Conservation (phyloP, 2,797 vertebrate species). For the Distichodus sexfasciatus region DNA sequence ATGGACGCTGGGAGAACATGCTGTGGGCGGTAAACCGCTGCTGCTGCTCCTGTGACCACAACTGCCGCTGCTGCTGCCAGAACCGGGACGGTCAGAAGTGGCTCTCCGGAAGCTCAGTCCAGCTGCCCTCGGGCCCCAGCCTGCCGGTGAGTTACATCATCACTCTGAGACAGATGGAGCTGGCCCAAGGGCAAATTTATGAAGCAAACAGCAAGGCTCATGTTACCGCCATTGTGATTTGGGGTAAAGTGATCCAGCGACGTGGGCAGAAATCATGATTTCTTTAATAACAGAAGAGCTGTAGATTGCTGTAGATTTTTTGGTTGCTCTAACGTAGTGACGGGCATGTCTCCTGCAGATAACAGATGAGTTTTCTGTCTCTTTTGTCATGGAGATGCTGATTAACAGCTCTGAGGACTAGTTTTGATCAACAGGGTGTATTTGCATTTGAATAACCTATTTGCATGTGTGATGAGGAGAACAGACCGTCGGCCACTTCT, state of each 20-base stretch:
- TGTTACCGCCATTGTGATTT: slow-evolving; percentile 21
- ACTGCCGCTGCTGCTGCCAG: slow-evolving; percentile 43
- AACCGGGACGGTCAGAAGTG: not conserved
- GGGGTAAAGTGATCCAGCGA: not conserved
- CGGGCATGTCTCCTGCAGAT: not conserved
- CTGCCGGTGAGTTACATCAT: slow-evolving; percentile 61
- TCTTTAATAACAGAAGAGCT: not conserved
- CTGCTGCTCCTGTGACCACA: slow-evolving; percentile 58
- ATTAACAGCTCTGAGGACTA: slow-evolving; percentile 28
- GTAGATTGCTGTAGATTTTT: not conserved
- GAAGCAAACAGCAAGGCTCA: not conserved
- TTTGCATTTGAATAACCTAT: slow-evolving; percentile 67
- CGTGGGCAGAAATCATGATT: not conserved
- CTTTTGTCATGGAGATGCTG: not conserved
- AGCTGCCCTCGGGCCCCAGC: slow-evolving; percentile 12
- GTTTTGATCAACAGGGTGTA: slow-evolving; percentile 40
- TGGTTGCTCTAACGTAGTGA: not conserved
- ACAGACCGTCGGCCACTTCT: slow-evolving; percentile 40
- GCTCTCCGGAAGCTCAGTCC: not conserved
- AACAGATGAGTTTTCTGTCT: too few species aligned
- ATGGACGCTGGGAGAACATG: slow-evolving; percentile 41
- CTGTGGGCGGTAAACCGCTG: slow-evolving; percentile 11
- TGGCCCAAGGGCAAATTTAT: not conserved
- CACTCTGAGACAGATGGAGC: not conserved
- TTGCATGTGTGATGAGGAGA: slow-evolving; percentile 51